Conservation (phyloP, 2,113 vertebrate genomes). For the Cyprinodon tularosa region DNA sequence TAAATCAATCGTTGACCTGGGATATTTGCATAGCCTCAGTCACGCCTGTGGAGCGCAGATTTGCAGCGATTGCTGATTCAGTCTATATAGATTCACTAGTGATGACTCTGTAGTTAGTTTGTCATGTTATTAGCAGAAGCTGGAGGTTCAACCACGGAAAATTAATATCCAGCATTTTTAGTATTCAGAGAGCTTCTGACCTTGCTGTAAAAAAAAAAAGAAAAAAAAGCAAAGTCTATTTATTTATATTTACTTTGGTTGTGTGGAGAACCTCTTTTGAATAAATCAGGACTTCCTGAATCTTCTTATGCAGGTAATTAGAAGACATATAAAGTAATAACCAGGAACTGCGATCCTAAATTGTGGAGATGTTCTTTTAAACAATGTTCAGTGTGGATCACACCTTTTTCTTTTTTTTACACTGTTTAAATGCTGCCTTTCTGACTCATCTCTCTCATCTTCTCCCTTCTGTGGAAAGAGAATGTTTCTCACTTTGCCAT, state of each 20-base stretch:
- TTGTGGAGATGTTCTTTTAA: neutral
- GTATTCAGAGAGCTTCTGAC: constrained; percentile 10
- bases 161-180: constrained; percentile 1
- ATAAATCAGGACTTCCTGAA: neutral
- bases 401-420: constrained; percentile 7
- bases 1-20: constrained; percentile 48
- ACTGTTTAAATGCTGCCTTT: constrained; percentile 3
- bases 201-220: neutral
- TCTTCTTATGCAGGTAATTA: neutral
- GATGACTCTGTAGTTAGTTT: constrained; percentile 47
- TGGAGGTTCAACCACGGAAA: neutral
- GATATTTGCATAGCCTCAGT: constrained; percentile 41
- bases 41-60: constrained; percentile 23
- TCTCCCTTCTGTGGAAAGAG: neutral
- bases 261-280: neutral
- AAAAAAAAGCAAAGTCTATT: no score
- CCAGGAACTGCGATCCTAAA: neutral
- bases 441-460: constrained; percentile 3
- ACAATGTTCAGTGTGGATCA: constrained; percentile 4
- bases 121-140: constrained; percentile 34
- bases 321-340: neutral
- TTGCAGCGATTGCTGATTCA: constrained; percentile 40
- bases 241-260: neutral
- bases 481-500: neutral
- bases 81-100: constrained; percentile 23